Conservation (phyloP, 2,797 vertebrate species). For the Linurgus olivaceus region DNA sequence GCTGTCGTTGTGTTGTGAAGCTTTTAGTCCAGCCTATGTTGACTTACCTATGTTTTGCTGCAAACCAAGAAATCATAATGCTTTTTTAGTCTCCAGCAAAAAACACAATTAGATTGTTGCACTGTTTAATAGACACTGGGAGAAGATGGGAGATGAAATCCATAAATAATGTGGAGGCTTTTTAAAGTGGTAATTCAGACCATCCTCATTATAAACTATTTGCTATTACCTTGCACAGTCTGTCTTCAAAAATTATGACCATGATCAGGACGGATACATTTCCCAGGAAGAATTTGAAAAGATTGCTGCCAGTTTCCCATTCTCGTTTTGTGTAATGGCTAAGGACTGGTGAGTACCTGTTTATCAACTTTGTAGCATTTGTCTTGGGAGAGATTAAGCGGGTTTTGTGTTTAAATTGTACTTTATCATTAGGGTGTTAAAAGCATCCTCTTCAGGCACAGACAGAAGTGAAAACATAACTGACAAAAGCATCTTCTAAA, state of each 20-base stretch:
- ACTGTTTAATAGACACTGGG: not conserved
- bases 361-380: not conserved
- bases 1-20: not conserved
- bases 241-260: conserved; percentile 97
- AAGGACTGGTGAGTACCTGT: conserved; percentile 90
- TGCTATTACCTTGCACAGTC: conserved; percentile 78
- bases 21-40: not conserved
- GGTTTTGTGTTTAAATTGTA: not conserved
- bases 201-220: not conserved
- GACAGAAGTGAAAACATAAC: not conserved
- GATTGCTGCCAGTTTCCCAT: conserved; percentile 92
- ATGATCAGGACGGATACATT: conserved; percentile 94
- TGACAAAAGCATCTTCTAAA: not conserved
- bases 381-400: not conserved
- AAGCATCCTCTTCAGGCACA: not conserved
- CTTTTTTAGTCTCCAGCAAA: not conserved
- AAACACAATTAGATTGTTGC: not conserved
- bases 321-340: conserved; percentile 94
- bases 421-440: not conserved
- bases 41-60: not conserved
- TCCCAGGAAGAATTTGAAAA: conserved; percentile 96
- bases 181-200: not conserved
- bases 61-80: not conserved
- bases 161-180: not conserved
- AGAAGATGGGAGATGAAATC: not conserved